phyloP scores from a whole-genome alignment of 2,113 vertebrate species.

The Hipposideros armiger region DNA sequence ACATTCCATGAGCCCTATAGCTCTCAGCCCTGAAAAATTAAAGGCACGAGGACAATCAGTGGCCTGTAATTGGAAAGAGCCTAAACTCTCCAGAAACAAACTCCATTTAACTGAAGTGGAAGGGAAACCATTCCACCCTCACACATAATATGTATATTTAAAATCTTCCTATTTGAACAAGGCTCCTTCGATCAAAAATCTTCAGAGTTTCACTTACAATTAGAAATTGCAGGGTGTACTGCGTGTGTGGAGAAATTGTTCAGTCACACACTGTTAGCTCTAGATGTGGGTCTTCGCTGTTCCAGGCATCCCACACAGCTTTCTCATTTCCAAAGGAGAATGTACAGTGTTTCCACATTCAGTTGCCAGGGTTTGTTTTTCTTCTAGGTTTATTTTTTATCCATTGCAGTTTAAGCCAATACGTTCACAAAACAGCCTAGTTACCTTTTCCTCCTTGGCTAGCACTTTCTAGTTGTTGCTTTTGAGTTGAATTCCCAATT shows the following conservation, averaged over 20 bases:
- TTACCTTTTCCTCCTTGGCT: not conserved
- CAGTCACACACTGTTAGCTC: not conserved
- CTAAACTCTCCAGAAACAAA: not conserved
- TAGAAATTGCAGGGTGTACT: not conserved
- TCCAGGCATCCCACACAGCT: not conserved
- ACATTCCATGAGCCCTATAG: not conserved
- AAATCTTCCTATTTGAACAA: not conserved
- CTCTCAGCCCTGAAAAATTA: not conserved
- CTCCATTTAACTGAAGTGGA: not conserved
- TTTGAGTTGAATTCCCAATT: slow-evolving; percentile 22
- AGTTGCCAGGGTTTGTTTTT: not conserved
- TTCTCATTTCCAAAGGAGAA: slow-evolving; percentile 32
- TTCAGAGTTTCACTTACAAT: not conserved
- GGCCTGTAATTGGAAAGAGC: not conserved
- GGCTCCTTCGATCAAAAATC: not conserved
- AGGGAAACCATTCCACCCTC: not conserved
- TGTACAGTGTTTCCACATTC: not conserved
- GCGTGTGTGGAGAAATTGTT: not conserved
- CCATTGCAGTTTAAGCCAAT: not conserved
- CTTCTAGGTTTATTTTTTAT: not conserved
- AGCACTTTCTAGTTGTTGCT: not conserved
- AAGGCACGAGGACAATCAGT: not conserved
- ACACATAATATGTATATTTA: not conserved
- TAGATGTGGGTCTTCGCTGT: not conserved
- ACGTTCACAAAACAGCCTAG: not conserved